These are phyloP conservation scores for Melanotaenia boesemani DNA, from an alignment of 2,797 vertebrate genomes.

Conservation along the genomic window DNA sequence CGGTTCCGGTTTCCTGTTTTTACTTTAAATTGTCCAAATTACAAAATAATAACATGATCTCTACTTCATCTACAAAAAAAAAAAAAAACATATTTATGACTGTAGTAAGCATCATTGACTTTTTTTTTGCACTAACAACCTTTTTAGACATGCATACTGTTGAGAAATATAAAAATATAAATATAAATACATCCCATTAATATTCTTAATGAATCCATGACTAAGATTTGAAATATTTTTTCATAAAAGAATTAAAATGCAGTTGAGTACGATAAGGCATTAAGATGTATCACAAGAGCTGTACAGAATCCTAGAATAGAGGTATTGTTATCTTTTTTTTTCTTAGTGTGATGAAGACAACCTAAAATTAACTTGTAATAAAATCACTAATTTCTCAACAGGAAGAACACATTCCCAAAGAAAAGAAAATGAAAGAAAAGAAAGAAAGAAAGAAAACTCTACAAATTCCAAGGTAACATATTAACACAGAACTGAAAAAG, in stretches of 20 bases:
- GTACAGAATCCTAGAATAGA: conserved; percentile 85
- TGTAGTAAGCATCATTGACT: conserved; percentile 82
- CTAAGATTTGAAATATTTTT: conserved; percentile 86
- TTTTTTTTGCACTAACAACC: conserved; percentile 80
- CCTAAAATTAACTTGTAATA: conserved; percentile 68
- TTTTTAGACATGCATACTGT: conserved; percentile 88
- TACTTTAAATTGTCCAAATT: conserved; percentile 89
- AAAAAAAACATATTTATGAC: conserved; percentile 82
- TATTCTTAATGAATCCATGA: conserved; percentile 85
- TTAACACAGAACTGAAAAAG: conserved; percentile 78
- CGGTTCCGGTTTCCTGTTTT: conserved; percentile 75
- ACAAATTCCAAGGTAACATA: conserved; percentile 74
- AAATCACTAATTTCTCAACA: conserved; percentile 80
- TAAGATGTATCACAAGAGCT: conserved; percentile 87
- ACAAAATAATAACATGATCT: conserved; percentile 88
- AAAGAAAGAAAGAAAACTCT: conserved; percentile 57
- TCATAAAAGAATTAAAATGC: conserved; percentile 86
- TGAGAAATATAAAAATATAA: conserved; percentile 92
- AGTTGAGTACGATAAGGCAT: conserved; percentile 87
- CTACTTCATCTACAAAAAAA: conserved; percentile 86
- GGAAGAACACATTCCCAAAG: conserved; percentile 73
- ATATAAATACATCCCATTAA: conserved; percentile 90
- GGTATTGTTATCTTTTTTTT: conserved; percentile 76
- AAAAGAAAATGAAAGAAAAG: conserved; percentile 55
- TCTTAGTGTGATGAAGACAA: conserved; percentile 78